Conservation (phyloP, 2,113 vertebrate genomes). For the Podarcis cretensis region DNA sequence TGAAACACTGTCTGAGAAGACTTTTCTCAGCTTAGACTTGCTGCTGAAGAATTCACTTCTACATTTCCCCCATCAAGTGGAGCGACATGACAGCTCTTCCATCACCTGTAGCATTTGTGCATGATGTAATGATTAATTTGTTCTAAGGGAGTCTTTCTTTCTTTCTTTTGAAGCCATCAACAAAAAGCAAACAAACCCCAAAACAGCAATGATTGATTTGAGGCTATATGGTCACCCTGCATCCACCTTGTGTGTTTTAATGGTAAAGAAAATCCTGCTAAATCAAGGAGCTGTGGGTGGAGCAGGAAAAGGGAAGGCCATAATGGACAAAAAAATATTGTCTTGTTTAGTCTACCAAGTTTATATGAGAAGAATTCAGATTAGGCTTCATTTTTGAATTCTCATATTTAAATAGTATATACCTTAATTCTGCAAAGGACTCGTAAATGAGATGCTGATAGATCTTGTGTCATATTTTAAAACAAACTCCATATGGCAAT, state of each 20-base stretch:
- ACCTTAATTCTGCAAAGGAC: neutral
- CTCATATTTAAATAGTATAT: neutral
- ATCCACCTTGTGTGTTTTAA: neutral
- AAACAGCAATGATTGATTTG: neutral
- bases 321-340: fast-evolving
- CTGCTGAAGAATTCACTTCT: constrained; percentile 1
- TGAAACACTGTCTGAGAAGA: neutral
- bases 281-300: constrained; percentile 18
- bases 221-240: neutral
- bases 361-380: neutral
- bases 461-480: neutral
- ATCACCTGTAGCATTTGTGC: constrained; percentile 14
- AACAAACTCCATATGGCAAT: neutral
- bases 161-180: constrained; percentile 44
- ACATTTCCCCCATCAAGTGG: neutral
- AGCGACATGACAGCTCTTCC: constrained; percentile 7
- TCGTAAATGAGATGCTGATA: neutral
- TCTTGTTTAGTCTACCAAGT: neutral
- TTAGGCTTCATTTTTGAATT: neutral
- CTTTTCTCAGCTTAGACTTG: constrained; percentile 7
- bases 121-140: constrained; percentile 39
- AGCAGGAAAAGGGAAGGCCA: neutral
- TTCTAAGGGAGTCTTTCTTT: constrained; percentile 8
- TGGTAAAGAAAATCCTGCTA: neutral
- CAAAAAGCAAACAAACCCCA: constrained; percentile 19